phyloP scores from a whole-genome alignment of 2,888 invertebrate species.

The Achlya flavicornis region DNA sequence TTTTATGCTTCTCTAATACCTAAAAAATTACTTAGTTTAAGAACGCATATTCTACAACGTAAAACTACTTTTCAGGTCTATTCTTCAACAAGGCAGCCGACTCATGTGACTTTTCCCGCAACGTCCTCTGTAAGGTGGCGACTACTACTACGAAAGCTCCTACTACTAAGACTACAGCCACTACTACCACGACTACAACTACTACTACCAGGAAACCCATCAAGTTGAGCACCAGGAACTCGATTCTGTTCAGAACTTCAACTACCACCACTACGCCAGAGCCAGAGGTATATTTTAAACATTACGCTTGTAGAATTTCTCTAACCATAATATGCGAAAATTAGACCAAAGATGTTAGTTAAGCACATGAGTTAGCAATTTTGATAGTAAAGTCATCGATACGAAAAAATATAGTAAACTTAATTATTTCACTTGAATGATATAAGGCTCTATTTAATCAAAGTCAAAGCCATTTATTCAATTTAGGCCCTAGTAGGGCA shows the following conservation, averaged over 20 bases:
- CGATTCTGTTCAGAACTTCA: slow-evolving; percentile 69
- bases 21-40: no score
- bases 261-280: slow-evolving; percentile 69
- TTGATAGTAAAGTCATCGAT: no score
- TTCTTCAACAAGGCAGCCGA: slow-evolving; percentile 96
- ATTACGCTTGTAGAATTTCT: neutral
- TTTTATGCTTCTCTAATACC: no score
- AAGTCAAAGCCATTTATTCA: no score
- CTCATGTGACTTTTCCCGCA: slow-evolving; percentile 95
- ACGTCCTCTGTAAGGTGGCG: slow-evolving; percentile 91
- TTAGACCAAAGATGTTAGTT: neutral
- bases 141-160: slow-evolving; percentile 76
- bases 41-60: neutral
- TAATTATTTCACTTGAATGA: no score
- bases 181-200: slow-evolving; percentile 77
- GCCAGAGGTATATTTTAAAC: slow-evolving; percentile 55
- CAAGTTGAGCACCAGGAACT: slow-evolving; percentile 72
- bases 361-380: neutral
- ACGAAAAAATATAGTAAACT: no score
- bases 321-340: neutral
- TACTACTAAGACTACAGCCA: slow-evolving; percentile 73
- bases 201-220: slow-evolving; percentile 72
- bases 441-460: no score
- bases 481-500: no score
- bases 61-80: slow-evolving; percentile 85